Evolutionary conservation across 2,797 vertebrate species (phyloP).

Genomic region (Tarsius wallacei): DNA sequence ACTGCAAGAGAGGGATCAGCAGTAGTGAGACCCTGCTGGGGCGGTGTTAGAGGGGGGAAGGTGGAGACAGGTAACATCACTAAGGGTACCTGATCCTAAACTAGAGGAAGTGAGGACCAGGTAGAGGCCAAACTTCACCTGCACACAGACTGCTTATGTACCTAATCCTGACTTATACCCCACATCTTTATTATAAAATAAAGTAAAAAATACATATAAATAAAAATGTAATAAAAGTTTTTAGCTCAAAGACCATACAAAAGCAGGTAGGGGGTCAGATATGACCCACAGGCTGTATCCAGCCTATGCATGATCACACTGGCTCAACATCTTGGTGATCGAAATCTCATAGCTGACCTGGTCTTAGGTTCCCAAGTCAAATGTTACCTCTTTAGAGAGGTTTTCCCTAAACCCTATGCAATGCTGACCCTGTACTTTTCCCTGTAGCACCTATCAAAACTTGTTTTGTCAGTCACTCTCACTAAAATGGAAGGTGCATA

Average conservation of each 20-base stretch:
- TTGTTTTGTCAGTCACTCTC: not conserved
- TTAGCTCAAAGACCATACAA: not conserved
- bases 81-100: no score
- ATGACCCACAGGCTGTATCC: not conserved
- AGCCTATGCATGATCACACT: not conserved
- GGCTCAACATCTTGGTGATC: not conserved
- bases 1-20: no score
- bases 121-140: no score
- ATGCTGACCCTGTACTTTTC: not conserved
- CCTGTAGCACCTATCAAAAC: no score
- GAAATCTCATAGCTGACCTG: not conserved
- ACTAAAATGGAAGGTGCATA: not conserved
- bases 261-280: not conserved
- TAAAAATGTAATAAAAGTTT: constrained; percentile 20
- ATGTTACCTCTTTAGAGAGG: not conserved
- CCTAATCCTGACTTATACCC: no score
- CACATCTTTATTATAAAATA: no score
- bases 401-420: not conserved
- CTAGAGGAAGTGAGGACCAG: no score
- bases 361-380: not conserved
- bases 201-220: no score
- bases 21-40: no score
- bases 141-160: no score
- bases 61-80: no score
- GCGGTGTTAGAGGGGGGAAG: no score